phyloP scores from a whole-genome alignment of 2,888 invertebrate species.

The Fragum sueziense region DNA sequence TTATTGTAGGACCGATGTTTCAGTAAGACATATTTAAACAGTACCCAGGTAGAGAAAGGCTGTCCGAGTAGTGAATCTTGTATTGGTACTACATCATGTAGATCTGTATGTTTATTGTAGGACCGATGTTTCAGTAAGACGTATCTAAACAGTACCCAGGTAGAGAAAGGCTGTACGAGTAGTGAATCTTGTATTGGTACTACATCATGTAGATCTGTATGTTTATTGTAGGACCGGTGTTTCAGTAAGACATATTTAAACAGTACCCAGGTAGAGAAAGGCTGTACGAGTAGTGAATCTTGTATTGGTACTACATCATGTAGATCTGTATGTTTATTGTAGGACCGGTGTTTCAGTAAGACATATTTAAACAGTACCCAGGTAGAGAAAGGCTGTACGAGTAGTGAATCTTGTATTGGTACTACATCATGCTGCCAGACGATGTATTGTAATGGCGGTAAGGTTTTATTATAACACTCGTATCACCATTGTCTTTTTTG shows the following conservation, averaged over 20 bases:
- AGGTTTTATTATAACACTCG: not conserved
- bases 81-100: slow-evolving; percentile 35
- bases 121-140: slow-evolving; percentile 47
- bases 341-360: slow-evolving; percentile 52
- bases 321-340: not conserved
- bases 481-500: too few species aligned
- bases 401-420: slow-evolving; percentile 42
- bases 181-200: slow-evolving; percentile 41
- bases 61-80: slow-evolving; percentile 41
- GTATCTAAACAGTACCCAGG: not conserved
- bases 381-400: slow-evolving; percentile 50
- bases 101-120: too few species aligned
- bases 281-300: slow-evolving; percentile 37
- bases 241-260: slow-evolving; percentile 29
- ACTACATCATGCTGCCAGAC: slow-evolving; percentile 43
- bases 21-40: slow-evolving; percentile 22
- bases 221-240: slow-evolving; percentile 54
- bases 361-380: not conserved
- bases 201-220: too few species aligned
- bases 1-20: slow-evolving; percentile 53
- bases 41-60: slow-evolving; percentile 39
- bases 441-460: slow-evolving; percentile 13
- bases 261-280: slow-evolving; percentile 35
- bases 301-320: slow-evolving; percentile 40
- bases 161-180: slow-evolving; percentile 48